A percentile compares a stretch with the other conserved stretches of the same genome.
Conservation (phyloP, 2,113 vertebrate genomes). For the Promerops cafer region DNA sequence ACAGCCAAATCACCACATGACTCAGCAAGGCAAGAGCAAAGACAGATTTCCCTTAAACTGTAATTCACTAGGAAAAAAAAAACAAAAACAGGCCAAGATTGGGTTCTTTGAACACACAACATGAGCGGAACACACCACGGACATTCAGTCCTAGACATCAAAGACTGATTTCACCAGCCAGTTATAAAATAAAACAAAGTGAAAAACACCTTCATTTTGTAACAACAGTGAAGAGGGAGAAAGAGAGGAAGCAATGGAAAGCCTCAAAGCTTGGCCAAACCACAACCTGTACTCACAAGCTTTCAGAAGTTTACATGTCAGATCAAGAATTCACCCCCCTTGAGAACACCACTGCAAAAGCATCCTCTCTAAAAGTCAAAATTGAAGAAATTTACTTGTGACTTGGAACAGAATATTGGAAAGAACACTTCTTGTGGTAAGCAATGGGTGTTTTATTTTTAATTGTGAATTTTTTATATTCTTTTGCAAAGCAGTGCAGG, state of each 20-base stretch:
- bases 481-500: constrained; percentile 6
- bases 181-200: not conserved
- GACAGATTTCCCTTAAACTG: not conserved
- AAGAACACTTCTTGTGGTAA: not conserved
- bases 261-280: not conserved
- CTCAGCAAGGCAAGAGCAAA: not conserved
- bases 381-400: not conserved
- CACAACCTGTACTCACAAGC: not conserved
- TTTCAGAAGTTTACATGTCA: not conserved
- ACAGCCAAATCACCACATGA: not conserved
- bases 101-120: not conserved
- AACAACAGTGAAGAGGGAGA: not conserved
- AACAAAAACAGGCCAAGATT: not conserved
- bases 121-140: not conserved
- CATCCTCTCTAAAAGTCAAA: not conserved
- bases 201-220: not conserved
- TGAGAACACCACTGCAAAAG: not conserved
- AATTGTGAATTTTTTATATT: not conserved
- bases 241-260: not conserved
- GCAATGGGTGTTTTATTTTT: not conserved
- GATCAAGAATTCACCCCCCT: not conserved
- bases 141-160: not conserved
- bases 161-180: not conserved
- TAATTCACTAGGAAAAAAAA: not conserved
- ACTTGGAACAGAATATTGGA: not conserved